These are phyloP conservation scores for Proisotoma minuta DNA, from an alignment of 2,888 invertebrate species.

Conservation along the genomic window DNA sequence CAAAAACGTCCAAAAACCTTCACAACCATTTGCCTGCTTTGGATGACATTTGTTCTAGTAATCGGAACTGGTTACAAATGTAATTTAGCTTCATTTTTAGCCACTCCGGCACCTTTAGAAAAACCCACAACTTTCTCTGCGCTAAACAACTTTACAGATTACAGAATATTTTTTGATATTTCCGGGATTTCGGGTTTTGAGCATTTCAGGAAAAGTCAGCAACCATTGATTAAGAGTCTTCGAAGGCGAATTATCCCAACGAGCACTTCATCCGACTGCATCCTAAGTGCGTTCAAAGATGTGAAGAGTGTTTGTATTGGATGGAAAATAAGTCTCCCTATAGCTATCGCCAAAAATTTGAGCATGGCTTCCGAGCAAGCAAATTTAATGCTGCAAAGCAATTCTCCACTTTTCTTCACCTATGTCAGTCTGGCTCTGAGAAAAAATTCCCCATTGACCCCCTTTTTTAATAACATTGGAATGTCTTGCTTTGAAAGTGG, in stretches of 20 bases:
- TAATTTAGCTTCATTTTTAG: constrained; percentile 30
- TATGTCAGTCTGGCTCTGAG: constrained; percentile 16
- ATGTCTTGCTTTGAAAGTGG: constrained; percentile 26
- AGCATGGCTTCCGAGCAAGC: constrained; percentile 5
- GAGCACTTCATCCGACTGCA: constrained; percentile 17
- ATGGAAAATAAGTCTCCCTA: constrained; percentile 20
- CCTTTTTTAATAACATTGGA: constrained; percentile 22
- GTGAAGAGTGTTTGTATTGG: constrained; percentile 23
- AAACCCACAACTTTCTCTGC: constrained; percentile 31
- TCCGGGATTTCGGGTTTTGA: constrained; percentile 29
- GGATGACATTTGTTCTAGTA: constrained; percentile 29
- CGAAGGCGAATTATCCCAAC: constrained; percentile 13
- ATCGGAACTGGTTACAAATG: constrained; percentile 36
- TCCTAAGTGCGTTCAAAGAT: constrained; percentile 20
- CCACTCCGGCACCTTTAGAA: constrained; percentile 25
- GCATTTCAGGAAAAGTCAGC: constrained; percentile 25
- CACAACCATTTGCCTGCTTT: constrained; percentile 20
- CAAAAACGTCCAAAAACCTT: constrained; percentile 14
- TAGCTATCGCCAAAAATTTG: constrained; percentile 19
- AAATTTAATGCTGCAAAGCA: neutral
- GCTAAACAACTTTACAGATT: constrained; percentile 15
- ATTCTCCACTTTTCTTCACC: constrained; percentile 3
- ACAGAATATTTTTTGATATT: constrained; percentile 31
- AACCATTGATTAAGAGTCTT: constrained; percentile 21
- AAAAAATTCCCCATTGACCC: constrained; percentile 25